Base-by-base conservation (phyloP, 2,888 invertebrate species). In the Falcaria lacertinaria region DNA sequence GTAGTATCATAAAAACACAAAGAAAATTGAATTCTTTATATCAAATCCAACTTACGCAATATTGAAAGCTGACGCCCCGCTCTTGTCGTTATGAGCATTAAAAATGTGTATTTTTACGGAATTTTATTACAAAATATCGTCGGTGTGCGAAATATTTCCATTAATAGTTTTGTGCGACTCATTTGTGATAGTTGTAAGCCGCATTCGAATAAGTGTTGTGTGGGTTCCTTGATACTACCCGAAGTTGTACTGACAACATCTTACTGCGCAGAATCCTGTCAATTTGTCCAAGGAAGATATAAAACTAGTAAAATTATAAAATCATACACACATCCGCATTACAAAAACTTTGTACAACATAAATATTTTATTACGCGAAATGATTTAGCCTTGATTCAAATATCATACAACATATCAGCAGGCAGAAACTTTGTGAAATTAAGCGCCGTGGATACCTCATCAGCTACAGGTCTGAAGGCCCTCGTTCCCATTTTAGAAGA, bases 181-280 rank as follows among this genome's bases (percentile, higher is more conserved):
- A 46, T 47, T 8, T 80, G 81, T 47, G 41, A 52, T 15, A 44
- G 32, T 2, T 67, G 61, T 45, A 15, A 6, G 22, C 46, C 56
- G 5, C 43, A 52, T 14, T 33, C 52, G 0, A 44, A 54, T 2
- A 54, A 56, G 34, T 69, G 69, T 50, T 82, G 81, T 43, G 40
- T 75, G 15, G 83, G 79, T 4, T 72, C 72, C 11, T 53, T 66
- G 15, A 57, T 83, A 43, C 54, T 59, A 22, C 58, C 65, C 0
- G 64, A 67, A 36, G 52, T 72, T 28, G 56, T 73, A 4, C 37
- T 82, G 34, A 76, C 81, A 7, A 75, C 78, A 0, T 57, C 66
- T 2, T 60, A 48, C 43, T 83, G 84, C 45, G 78, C 79, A n/a
- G 41, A 57, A 45, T 57, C 57, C 2, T 82, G 81, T 54, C 47